phyloP scores from a whole-genome alignment of 30 jellyfish, hydroid and myxozoan genomes.

The Phacellophora camtschatica region DNA sequence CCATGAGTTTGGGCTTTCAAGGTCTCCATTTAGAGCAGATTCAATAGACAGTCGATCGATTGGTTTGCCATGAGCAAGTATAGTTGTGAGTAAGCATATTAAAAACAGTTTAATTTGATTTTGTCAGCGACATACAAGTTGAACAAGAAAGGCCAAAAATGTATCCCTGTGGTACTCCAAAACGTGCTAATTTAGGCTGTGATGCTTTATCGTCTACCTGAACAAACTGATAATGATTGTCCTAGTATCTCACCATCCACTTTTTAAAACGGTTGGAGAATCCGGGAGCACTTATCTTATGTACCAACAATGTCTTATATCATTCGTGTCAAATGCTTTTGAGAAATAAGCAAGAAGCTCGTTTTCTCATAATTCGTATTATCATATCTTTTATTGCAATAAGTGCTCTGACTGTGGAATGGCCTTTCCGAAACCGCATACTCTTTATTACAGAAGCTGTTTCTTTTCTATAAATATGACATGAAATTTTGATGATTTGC shows the following conservation, averaged over 20 bases:
- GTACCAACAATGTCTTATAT: background rate
- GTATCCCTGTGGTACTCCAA: background rate
- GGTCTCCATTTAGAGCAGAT: no score
- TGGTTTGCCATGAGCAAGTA: no score
- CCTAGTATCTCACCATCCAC: background rate
- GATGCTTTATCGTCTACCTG: background rate
- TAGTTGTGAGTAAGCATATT: no score
- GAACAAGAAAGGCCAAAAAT: background rate
- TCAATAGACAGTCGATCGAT: no score
- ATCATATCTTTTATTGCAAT: background rate
- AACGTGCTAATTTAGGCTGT: no score
- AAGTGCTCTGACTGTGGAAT: background rate
- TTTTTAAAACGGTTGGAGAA: background rate
- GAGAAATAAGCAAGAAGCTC: background rate
- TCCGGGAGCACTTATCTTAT: background rate
- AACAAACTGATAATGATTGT: no score
- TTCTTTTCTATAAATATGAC: no score
- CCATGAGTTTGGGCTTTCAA: no score
- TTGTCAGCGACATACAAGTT: no score
- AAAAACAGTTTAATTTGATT: no score
- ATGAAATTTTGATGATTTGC: no score
- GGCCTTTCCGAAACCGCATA: background rate
- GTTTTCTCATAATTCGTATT: background rate
- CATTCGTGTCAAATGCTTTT: background rate
- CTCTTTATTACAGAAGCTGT: background rate